A percentile compares a stretch with the other conserved stretches of the same genome.
These are phyloP conservation scores for Channa argus DNA, from an alignment of 2,113 vertebrate species.

Conservation along the genomic window DNA sequence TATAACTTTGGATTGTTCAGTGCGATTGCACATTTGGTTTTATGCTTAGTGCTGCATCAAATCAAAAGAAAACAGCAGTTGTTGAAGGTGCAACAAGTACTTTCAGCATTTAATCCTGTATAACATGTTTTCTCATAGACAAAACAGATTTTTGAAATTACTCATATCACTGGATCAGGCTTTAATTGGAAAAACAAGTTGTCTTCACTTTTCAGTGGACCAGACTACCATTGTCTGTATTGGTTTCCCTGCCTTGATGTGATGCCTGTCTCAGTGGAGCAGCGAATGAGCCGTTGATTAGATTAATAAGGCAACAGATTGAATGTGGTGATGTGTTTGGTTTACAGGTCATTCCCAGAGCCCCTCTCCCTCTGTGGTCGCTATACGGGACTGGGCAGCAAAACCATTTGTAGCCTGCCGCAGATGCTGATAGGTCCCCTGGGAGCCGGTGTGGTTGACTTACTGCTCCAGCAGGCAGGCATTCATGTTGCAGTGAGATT, in stretches of 20 bases:
- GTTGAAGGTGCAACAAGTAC: conserved; percentile 23
- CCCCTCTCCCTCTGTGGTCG: conserved; percentile 61
- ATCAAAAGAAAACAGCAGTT: not conserved
- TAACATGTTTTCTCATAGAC: conserved; percentile 29
- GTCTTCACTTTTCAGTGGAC: conserved; percentile 42
- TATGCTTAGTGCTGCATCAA: not conserved
- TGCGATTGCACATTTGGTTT: too few relatives aligned
- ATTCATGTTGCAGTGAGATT: conserved; percentile 57
- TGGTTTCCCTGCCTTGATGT: conserved; percentile 50
- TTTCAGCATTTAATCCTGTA: conserved; percentile 31
- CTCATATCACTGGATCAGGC: conserved; percentile 16
- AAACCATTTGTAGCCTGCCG: conserved; percentile 72
- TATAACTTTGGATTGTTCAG: too few relatives aligned
- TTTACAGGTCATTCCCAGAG: conserved; percentile 75
- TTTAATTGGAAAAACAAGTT: conserved; percentile 57
- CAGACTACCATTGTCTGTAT: conserved; percentile 68
- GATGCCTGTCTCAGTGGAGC: conserved; percentile 71
- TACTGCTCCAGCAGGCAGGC: conserved; percentile 51
- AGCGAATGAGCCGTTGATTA: conserved; percentile 72
- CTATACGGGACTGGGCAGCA: conserved; percentile 55
- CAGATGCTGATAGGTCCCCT: conserved; percentile 69
- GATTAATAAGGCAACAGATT: conserved; percentile 79
- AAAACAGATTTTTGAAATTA: conserved; percentile 31
- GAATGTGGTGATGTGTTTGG: conserved; percentile 77
- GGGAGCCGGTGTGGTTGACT: conserved; percentile 55